phyloP scores from a whole-genome alignment of 2,888 invertebrate genomes.

The Corbicula japonica region DNA sequence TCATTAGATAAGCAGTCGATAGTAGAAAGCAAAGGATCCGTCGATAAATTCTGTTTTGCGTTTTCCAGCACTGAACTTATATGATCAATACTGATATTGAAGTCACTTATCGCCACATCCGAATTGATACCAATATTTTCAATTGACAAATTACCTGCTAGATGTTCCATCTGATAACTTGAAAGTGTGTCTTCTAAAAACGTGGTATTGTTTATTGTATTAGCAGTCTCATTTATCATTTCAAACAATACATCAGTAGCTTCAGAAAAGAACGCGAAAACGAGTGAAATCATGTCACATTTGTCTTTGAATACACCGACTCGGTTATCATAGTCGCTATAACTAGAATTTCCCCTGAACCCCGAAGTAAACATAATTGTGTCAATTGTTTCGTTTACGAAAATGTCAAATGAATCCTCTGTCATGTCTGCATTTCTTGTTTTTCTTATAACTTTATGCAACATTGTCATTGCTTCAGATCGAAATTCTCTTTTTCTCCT shows the following conservation, averaged over 20 bases:
- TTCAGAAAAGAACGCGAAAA: constrained; percentile 14
- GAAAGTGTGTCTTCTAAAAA: neutral
- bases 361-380: constrained; percentile 31
- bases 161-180: constrained; percentile 6
- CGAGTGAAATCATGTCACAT: constrained; percentile 14
- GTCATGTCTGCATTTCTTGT: constrained; percentile 2
- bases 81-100: constrained; percentile 42
- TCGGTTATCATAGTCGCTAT: constrained; percentile 39
- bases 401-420: neutral
- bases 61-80: constrained; percentile 28
- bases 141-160: constrained; percentile 16
- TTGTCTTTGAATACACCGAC: constrained; percentile 38
- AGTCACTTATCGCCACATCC: constrained; percentile 37
- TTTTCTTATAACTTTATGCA: constrained; percentile 14
- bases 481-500: constrained; percentile 18
- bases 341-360: constrained; percentile 16
- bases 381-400: constrained; percentile 43
- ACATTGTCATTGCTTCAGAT: neutral
- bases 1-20: constrained; percentile 3
- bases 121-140: constrained; percentile 31
- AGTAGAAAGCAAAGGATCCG: constrained; percentile 31
- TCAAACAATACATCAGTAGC: constrained; percentile 15
- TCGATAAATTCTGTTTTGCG: constrained; percentile 15
- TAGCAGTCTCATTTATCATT: constrained; percentile 25
- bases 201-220: constrained; percentile 6